Base-by-base conservation (phyloP, 2,113 vertebrate genomes). In the Mormyrus lacerda region DNA sequence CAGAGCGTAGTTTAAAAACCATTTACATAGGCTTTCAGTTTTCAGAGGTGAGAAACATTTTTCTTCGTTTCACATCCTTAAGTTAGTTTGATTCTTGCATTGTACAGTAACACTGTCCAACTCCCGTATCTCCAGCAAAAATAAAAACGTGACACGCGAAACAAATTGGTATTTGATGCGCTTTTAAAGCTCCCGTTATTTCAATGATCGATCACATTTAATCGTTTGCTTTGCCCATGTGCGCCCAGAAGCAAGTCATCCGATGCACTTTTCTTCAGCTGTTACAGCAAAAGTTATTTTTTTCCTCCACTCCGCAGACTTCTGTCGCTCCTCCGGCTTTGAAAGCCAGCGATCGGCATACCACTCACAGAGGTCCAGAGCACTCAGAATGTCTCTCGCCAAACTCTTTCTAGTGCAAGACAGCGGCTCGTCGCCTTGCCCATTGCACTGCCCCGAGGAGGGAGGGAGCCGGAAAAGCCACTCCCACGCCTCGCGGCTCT, bases 371-470 rank as follows among this genome's bases (percentile, higher is more conserved):
- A 47, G 13, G 55, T 87, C 53, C 86, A 1, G 24, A 17, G 8
- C 35, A 87, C 50, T 19, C 61, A 19, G 3, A 42, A 82, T 31
- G 42, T 47, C 85, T 89, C 42, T 21, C n/a, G 5, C 44, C 44
- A 27, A 85, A 85, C 35, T 79, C 24, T 55, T 47, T 39, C 31
- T 27, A 45, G 19, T 17, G 87, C 8, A 24, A 15, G 73, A 5
- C 61, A 15, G 69, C 19, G 21, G 35, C 90, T 90, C 55, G 91
- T 27, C 27, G 90, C 69, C 84, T 88, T 65, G 90, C 61, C 90
- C 92, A 89, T 91, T 90, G 85, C 90, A 89, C 91, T 90, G 87
- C 90, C 76, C 90, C 89, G 73, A 82, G 69, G 91, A 91, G 92
- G 89, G 90, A 91, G 89, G 79, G 79, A 85, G 15, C 44, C 13